Evolutionary conservation across 92 coral and sea anemone species (phyloP).

Genomic region (Epizoanthus illoricatus): DNA sequence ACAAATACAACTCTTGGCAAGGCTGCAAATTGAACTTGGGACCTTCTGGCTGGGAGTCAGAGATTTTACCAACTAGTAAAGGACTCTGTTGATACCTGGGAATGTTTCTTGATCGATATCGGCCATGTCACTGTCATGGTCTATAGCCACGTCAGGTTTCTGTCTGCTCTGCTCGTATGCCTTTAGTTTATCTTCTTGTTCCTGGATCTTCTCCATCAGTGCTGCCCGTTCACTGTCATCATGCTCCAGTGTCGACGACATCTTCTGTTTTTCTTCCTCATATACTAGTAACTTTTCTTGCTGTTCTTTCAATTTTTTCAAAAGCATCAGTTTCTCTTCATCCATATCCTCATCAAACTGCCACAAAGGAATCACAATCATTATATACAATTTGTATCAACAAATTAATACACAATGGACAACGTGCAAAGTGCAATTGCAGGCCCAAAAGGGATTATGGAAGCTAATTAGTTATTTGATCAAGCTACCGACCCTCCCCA

Average conservation of each 20-base stretch:
- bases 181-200: conserved; percentile 70
- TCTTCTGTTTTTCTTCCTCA: conserved; percentile 56
- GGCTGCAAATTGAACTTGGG: too few species aligned
- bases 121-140: conserved; percentile 95
- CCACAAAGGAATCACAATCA: not conserved
- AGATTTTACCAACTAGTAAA: too few species aligned
- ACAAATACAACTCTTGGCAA: too few species aligned
- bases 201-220: conserved; percentile 23
- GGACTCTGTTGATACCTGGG: conserved; percentile 65
- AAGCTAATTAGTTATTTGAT: too few species aligned
- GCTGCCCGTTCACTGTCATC: conserved; percentile 5
- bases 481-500: too few species aligned
- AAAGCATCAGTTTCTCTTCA: conserved; percentile 61
- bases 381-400: not conserved
- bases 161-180: conserved; percentile 72
- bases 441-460: too few species aligned
- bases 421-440: too few species aligned
- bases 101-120: conserved; percentile 86
- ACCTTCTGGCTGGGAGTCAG: too few species aligned
- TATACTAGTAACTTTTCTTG: conserved; percentile 69
- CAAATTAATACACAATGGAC: too few species aligned
- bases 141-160: conserved; percentile 51
- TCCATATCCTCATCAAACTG: conserved; percentile 44
- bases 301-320: conserved; percentile 62
- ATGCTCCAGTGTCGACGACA: conserved; percentile 16